These are phyloP conservation scores for Hiodon tergisus DNA, from an alignment of 2,113 vertebrate genomes.

Conservation along the genomic window DNA sequence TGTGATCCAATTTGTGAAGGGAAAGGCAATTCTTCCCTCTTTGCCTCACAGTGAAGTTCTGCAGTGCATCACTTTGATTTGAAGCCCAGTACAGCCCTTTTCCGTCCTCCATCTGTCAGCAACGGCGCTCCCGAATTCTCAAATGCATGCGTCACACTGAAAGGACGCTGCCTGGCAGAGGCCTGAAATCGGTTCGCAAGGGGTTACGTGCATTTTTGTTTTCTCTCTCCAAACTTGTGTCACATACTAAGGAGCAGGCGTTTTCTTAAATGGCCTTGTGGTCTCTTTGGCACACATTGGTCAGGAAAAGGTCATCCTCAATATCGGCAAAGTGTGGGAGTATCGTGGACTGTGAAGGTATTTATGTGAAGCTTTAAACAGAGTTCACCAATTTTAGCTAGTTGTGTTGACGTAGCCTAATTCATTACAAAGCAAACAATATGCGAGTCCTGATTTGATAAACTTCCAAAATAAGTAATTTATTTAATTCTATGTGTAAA, in stretches of 20 bases:
- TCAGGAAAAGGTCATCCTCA: no score
- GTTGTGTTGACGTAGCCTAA: no score
- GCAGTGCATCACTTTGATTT: background rate
- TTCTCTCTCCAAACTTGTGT: background rate
- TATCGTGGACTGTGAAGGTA: no score
- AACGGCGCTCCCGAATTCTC: background rate
- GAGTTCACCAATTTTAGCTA: no score
- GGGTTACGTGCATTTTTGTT: background rate
- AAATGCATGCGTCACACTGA: background rate
- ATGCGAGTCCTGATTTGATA: no score
- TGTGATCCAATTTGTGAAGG: background rate
- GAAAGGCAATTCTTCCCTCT: background rate
- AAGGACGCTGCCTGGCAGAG: background rate
- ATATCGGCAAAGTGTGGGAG: no score
- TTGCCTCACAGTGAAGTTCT: background rate
- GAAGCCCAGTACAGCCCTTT: conserved; percentile 1
- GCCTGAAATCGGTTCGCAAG: background rate
- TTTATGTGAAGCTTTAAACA: no score
- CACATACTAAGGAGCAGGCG: background rate
- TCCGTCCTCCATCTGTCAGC: conserved; percentile 15
- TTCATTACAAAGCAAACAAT: no score
- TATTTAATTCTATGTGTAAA: no score
- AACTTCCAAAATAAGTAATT: no score
- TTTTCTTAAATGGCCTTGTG: no score
- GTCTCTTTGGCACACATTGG: no score